Percentiles rank a stretch among this genome's conserved stretches.
Conservation (phyloP, 2,888 invertebrate species). For the Lepidocyrtinus sp. region DNA sequence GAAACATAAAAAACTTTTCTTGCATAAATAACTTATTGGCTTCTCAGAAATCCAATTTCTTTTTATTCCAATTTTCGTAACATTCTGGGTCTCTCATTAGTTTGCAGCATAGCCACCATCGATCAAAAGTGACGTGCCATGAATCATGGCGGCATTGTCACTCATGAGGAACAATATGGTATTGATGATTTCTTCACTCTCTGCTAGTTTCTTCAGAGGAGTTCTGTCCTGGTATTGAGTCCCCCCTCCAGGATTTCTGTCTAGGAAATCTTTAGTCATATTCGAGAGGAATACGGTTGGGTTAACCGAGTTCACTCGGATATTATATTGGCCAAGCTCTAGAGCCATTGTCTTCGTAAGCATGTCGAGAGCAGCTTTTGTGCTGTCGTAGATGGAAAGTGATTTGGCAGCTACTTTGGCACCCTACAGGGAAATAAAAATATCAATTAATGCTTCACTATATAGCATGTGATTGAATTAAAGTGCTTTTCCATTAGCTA, state of each 20-base stretch:
- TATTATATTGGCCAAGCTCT: conserved; percentile 73
- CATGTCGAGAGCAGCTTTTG: conserved; percentile 75
- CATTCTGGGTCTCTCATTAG: too few relatives aligned
- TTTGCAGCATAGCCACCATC: conserved; percentile 72
- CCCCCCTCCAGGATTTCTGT: conserved; percentile 65
- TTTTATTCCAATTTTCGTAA: too few relatives aligned
- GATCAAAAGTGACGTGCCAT: conserved; percentile 73
- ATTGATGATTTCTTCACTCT: conserved; percentile 74
- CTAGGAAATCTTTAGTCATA: conserved; percentile 73
- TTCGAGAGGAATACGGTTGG: conserved; percentile 75
- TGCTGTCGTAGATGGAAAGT: conserved; percentile 73
- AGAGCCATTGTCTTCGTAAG: conserved; percentile 74
- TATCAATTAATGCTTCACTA: not conserved
- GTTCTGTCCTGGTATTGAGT: conserved; percentile 35
- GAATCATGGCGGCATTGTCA: conserved; percentile 73
- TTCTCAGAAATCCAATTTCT: too few relatives aligned
- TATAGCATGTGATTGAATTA: not conserved
- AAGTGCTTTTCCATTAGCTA: too few relatives aligned
- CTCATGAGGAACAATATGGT: conserved; percentile 73
- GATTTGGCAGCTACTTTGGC: conserved; percentile 71
- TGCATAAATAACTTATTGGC: too few relatives aligned
- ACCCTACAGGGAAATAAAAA: conserved; percentile 67
- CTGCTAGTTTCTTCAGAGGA: conserved; percentile 74
- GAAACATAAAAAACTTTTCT: too few relatives aligned
- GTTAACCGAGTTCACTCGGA: conserved; percentile 74